phyloP scores from a whole-genome alignment of 2,888 invertebrate genomes.

The Tiliacea citrago region DNA sequence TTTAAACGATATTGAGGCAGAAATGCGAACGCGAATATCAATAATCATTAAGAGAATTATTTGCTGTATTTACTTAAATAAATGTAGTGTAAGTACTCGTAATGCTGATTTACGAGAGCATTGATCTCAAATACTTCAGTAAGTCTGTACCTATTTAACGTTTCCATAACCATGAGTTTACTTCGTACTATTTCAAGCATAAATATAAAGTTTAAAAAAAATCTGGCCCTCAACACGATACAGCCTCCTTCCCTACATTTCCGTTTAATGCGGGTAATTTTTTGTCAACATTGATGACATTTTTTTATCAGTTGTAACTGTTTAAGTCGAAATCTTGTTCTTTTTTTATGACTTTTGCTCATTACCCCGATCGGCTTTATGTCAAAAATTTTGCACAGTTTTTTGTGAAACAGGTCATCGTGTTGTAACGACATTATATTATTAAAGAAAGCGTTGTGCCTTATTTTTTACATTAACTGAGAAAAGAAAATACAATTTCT shows the following conservation, averaged over 20 bases:
- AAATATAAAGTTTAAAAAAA: conserved; percentile 19
- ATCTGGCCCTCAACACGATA: conserved; percentile 28
- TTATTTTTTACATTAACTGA: conserved; percentile 23
- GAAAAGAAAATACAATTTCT: conserved; percentile 13
- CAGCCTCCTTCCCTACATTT: conserved; percentile 60
- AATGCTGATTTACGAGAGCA: conserved; percentile 12
- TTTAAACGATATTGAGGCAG: conserved; percentile 30
- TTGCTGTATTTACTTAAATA: conserved; percentile 10
- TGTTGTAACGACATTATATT: conserved; percentile 38
- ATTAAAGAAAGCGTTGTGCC: conserved; percentile 12
- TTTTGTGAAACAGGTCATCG: conserved; percentile 43
- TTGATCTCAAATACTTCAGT: conserved; percentile 11
- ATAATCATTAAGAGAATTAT: conserved; percentile 42
- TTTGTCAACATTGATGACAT: conserved; percentile 43
- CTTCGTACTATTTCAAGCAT: neutral
- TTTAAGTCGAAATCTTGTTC: conserved; percentile 52
- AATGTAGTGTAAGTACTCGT: conserved; percentile 1
- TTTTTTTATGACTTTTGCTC: conserved; percentile 55
- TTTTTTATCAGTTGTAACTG: conserved; percentile 46
- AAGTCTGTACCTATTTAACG: neutral
- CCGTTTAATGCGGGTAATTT: conserved; percentile 31
- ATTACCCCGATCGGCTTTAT: conserved; percentile 51
- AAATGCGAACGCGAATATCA: conserved; percentile 29
- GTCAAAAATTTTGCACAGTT: conserved; percentile 26
- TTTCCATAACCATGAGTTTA: neutral